Evolutionary conservation across 2,797 vertebrate species (phyloP).

Genomic region (Squalus acanthias): DNA sequence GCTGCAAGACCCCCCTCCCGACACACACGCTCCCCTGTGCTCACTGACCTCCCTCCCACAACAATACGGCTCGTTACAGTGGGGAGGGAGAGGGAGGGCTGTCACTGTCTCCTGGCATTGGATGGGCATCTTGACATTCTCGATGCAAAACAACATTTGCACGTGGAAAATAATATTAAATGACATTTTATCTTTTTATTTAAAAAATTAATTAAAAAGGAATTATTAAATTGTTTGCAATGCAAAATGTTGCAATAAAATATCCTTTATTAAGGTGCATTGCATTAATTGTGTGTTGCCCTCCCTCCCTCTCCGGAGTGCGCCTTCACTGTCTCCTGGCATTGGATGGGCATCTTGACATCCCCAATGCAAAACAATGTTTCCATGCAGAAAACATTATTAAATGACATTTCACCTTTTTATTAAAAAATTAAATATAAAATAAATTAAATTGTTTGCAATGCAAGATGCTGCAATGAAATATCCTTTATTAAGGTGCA

Average conservation of each 20-base stretch:
- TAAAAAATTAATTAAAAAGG: neutral
- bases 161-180: neutral
- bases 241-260: neutral
- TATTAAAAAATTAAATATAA: neutral
- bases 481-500: neutral
- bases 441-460: neutral
- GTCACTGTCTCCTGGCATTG: neutral
- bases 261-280: neutral
- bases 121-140: neutral
- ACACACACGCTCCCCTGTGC: neutral
- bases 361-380: neutral
- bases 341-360: neutral
- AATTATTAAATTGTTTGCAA: neutral
- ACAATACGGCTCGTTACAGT: no score
- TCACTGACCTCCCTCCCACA: neutral
- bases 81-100: neutral
- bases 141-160: neutral
- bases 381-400: neutral
- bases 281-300: neutral
- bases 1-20: neutral
- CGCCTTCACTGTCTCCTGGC: neutral
- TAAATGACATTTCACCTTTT: no score
- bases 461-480: neutral
- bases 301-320: no score
- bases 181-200: no score